Conservation (phyloP, 2,113 vertebrate genomes). For the Austrofundulus limnaeus region DNA sequence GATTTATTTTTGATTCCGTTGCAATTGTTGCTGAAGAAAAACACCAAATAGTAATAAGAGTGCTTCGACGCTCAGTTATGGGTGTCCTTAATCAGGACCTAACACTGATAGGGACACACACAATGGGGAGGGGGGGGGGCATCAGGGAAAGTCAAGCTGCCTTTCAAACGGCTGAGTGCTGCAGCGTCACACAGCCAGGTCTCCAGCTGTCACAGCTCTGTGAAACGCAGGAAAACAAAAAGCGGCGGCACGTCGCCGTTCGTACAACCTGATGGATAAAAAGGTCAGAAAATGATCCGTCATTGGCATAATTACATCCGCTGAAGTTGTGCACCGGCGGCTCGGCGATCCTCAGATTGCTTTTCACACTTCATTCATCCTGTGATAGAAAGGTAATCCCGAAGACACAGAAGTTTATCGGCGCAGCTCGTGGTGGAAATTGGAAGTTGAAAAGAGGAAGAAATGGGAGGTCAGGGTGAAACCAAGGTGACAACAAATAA, state of each 20-base stretch:
- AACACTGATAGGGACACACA: conserved; percentile 24
- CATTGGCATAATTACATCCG: conserved; percentile 78
- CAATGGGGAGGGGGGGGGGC: conserved; percentile 31
- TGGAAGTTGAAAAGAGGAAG: conserved; percentile 8
- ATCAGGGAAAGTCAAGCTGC: conserved; percentile 50
- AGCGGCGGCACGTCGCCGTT: conserved; percentile 43
- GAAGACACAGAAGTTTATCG: conserved; percentile 62
- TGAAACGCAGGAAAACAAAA: conserved; percentile 56
- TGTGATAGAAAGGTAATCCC: conserved; percentile 75
- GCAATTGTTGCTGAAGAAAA: too few relatives aligned
- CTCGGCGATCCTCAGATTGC: conserved; percentile 70
- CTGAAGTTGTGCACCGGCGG: conserved; percentile 58
- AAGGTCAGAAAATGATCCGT: conserved; percentile 77
- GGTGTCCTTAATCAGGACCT: conserved; percentile 31
- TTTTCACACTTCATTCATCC: conserved; percentile 77
- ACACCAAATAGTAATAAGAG: conserved; percentile 12
- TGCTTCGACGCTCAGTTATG: background rate
- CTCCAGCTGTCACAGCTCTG: conserved; percentile 40
- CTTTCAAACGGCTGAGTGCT: conserved; percentile 51
- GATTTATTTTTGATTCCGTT: too few relatives aligned
- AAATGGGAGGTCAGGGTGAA: conserved; percentile 20
- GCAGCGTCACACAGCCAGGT: conserved; percentile 39
- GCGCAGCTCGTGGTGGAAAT: conserved; percentile 46
- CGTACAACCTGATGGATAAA: conserved; percentile 52
- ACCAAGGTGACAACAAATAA: conserved; percentile 13